phyloP scores from a whole-genome alignment of 1,140 invertebrate species.

The Goniozus legneri region DNA sequence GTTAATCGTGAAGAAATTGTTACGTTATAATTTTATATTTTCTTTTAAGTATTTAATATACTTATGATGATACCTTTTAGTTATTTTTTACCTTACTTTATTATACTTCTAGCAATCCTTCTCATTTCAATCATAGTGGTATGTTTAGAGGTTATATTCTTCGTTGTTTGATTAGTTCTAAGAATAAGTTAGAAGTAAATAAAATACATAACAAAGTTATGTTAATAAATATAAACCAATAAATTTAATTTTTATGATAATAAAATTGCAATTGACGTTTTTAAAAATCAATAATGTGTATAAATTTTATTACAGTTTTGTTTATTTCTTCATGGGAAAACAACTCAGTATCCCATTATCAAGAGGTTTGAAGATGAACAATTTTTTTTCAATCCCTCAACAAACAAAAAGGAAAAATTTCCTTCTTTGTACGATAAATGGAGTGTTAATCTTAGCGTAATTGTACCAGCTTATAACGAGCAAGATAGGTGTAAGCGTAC shows the following conservation, averaged over 20 bases:
- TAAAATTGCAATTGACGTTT: conserved; percentile 2
- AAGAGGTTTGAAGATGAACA: conserved; percentile 71
- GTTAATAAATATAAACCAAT: neutral
- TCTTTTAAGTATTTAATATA: neutral
- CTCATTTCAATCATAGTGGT: conserved; percentile 8
- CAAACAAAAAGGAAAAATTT: conserved; percentile 61
- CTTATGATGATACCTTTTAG: neutral
- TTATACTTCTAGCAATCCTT: conserved; percentile 1
- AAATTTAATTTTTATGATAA: neutral
- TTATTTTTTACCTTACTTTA: neutral
- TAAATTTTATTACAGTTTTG: conserved; percentile 62
- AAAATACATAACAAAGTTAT: neutral
- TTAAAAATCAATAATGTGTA: too few species aligned
- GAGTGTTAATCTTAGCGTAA: conserved; percentile 75
- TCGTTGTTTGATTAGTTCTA: neutral
- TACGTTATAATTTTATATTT: conserved; percentile 6
- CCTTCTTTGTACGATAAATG: conserved; percentile 70
- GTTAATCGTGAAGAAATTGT: neutral
- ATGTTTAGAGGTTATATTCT: conserved; percentile 9
- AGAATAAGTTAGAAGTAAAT: neutral
- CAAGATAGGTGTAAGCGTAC: conserved; percentile 84
- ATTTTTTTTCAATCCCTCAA: conserved; percentile 67
- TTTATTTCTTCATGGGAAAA: conserved; percentile 56
- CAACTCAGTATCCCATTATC: conserved; percentile 68
- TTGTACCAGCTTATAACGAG: conserved; percentile 97